Base-by-base conservation (phyloP, 2,113 vertebrate species). In the Potamarius usumacintae region DNA sequence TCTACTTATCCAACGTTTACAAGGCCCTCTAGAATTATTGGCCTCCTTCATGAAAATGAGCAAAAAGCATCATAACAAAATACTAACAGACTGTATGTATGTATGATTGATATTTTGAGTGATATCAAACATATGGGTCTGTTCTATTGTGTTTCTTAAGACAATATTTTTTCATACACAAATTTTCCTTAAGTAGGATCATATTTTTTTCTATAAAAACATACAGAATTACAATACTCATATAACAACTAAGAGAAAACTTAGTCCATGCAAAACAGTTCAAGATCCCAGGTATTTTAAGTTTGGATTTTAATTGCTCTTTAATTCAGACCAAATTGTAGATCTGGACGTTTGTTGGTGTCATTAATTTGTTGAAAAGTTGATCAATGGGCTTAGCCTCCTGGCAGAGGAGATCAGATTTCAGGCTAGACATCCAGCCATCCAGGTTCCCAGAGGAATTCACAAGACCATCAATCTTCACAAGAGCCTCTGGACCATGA, bases 1-100 rank as follows among this genome's bases (percentile, higher is more conserved):
- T 71, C 76, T 34, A 86, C 62, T 55, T 79, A 20, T 50, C 11
- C 60, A 27, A 67, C n/a, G 42, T 80, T 34, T 81, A 79, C 17
- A 18, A 8, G 17, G 7, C 7, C 30, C 17, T 20, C 30, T 34
- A 72, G 30, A 72, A 72, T 72, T 48, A 48, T 20, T 72, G 69
- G 17, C 30, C 69, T 72, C 30, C 17, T 72, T 72, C 7, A 72
- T 72, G 14, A 42, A 42, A 72, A 42, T 34, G 2, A 42, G 30
- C 69, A 72, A 72, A 72, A 15, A 30, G 10, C 15, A 63, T 18
- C 2, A n/a, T 25, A n/a, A 12, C 5, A 69, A 69, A 69, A 30
- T 1, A 30, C 14, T 14, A 14, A 30, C n/a, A 30, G 42, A 42
- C 42, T 42, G 34, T 42, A 42, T 42, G 42, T 42, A 42, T 42